Conservation (phyloP, 2,797 vertebrate genomes). For the Ctenosaura bakeri region DNA sequence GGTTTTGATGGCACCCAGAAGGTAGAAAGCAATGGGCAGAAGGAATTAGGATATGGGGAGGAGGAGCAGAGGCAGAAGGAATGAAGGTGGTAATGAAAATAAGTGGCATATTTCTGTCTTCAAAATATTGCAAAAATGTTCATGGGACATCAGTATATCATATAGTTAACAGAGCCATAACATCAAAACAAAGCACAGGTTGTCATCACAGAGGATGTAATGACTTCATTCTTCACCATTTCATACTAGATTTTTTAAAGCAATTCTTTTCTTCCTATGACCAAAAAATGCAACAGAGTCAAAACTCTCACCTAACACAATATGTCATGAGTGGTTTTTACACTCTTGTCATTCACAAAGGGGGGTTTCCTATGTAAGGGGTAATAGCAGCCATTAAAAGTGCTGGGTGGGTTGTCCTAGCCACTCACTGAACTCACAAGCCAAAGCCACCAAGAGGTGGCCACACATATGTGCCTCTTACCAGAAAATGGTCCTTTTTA, state of each 20-base stretch:
- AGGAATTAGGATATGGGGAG: background rate
- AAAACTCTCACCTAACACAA: too few relatives aligned
- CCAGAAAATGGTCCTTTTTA: too few relatives aligned
- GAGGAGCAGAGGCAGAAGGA: background rate
- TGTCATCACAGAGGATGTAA: background rate
- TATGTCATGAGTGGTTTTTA: too few relatives aligned
- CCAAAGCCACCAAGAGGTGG: too few relatives aligned
- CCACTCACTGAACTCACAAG: too few relatives aligned
- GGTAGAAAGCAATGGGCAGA: background rate
- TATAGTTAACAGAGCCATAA: background rate
- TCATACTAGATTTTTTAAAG: too few relatives aligned
- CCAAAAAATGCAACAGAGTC: too few relatives aligned
- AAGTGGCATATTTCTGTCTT: background rate
- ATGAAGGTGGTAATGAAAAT: background rate
- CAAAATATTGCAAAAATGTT: conserved; percentile 15
- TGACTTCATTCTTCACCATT: background rate
- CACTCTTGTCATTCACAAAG: too few relatives aligned
- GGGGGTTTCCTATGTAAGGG: too few relatives aligned
- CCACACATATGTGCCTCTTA: too few relatives aligned
- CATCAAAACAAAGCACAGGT: background rate
- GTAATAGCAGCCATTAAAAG: too few relatives aligned
- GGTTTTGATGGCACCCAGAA: background rate
- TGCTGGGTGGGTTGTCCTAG: too few relatives aligned
- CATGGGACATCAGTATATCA: background rate
- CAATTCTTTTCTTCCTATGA: background rate